Percentiles rank a stretch among this genome's conserved stretches.
Conservation (phyloP, 2,797 vertebrate species). For the Notolepis coatsorum region DNA sequence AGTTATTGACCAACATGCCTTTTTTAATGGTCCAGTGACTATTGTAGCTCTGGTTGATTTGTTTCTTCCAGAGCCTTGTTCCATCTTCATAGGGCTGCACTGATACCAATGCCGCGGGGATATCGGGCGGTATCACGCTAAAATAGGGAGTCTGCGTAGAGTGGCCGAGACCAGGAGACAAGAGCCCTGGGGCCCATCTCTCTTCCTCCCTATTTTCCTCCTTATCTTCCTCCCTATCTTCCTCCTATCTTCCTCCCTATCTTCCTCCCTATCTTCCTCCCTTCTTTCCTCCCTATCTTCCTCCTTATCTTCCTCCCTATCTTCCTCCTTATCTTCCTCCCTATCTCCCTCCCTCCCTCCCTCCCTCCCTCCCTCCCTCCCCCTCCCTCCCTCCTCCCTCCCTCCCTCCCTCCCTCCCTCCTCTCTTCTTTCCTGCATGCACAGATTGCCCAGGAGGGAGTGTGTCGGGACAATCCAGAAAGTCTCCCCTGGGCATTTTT, state of each 20-base stretch:
- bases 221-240: too few species aligned
- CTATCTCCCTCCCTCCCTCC: not conserved
- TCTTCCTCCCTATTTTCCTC: too few species aligned
- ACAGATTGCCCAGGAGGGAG: conserved; percentile 4
- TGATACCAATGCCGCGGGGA: too few species aligned
- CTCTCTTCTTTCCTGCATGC: not conserved
- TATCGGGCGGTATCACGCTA: too few species aligned
- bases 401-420: not conserved
- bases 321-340: conserved; percentile 5
- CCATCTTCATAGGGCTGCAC: not conserved
- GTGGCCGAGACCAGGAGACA: too few species aligned
- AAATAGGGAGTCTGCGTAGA: too few species aligned
- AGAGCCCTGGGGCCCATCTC: too few species aligned
- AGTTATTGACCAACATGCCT: conserved; percentile 28
- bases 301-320: not conserved
- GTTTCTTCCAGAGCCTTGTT: conserved; percentile 54
- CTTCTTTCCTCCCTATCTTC: not conserved
- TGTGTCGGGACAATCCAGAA: too few species aligned
- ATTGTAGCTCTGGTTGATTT: conserved; percentile 5
- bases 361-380: conserved; percentile 10
- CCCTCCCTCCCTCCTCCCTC: not conserved
- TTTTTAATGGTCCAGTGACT: conserved; percentile 10
- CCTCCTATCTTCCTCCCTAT: too few species aligned
- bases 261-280: too few species aligned
- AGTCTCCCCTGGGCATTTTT: too few species aligned